These are phyloP conservation scores for Leptinotarsa undecemlineata DNA, from an alignment of 1,140 invertebrate genomes.

Conservation along the genomic window DNA sequence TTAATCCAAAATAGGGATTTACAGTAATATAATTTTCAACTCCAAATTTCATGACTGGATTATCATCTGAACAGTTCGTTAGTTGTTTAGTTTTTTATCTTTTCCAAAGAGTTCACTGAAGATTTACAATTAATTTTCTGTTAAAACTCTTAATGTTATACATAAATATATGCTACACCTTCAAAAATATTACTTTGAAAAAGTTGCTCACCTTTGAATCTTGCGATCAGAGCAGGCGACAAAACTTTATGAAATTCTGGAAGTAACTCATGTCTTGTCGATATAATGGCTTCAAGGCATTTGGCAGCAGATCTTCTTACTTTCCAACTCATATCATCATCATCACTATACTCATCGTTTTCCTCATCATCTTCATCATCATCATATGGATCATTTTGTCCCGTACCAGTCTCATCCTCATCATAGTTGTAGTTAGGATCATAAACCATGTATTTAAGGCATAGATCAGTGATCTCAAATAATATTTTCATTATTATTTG, in stretches of 20 bases:
- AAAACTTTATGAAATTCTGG: constrained; percentile 87
- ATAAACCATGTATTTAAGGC: constrained; percentile 91
- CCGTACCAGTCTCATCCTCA: constrained; percentile 68
- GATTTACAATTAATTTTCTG: too few species aligned
- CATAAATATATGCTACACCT: too few species aligned
- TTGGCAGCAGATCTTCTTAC: constrained; percentile 92
- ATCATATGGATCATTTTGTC: constrained; percentile 65
- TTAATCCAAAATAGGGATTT: too few species aligned
- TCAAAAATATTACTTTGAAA: too few species aligned
- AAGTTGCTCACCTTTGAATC: constrained; percentile 80
- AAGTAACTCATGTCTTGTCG: constrained; percentile 88
- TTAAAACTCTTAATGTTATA: too few species aligned
- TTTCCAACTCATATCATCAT: constrained; percentile 99
- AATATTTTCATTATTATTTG: constrained; percentile 28
- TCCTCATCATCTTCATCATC: constrained; percentile 73
- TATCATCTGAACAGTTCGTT: too few species aligned
- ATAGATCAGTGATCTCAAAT: constrained; percentile 82
- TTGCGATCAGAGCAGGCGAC: constrained; percentile 84
- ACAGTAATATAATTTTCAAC: too few species aligned
- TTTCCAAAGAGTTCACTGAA: too few species aligned
- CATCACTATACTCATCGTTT: constrained; percentile 95
- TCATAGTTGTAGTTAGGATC: constrained; percentile 99
- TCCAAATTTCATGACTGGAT: too few species aligned
- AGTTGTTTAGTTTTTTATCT: too few species aligned
- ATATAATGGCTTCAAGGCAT: constrained; percentile 93